Base-by-base conservation (phyloP, 2,888 invertebrate species). In the Spodoptera picta region DNA sequence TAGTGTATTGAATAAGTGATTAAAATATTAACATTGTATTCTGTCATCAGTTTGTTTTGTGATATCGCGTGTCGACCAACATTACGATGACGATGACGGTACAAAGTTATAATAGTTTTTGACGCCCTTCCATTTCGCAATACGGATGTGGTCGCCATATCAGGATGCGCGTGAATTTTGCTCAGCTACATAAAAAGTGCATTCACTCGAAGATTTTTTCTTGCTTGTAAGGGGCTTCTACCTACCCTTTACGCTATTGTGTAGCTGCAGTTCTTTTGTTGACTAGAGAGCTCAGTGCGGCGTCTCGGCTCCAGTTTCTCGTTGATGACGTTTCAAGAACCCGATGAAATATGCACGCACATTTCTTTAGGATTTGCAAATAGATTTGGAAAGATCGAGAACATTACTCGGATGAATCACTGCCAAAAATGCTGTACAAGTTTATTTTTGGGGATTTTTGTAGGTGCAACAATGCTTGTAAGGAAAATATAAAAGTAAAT, bases 221-320 rank as follows among this genome's bases (percentile, higher is more conserved):
- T 23, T 49, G 51, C 27, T 23, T 62, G 47, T 57, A 64, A 71
- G 58, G 49, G 70, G 49, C 53, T 59, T 27, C 27, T 65, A 60
- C 65, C 52, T 70, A 56, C 50, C 56, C 59, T 50, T 48, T 56
- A 44, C 19, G 36, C 53, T 41, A 70, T 70, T 75, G 71, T 55
- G 48, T 58, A 58, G 62, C 43, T 56, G 44, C 55, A 69, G 46
- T 27, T 53, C 65, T 46, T 71, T 72, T 72, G 71, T 72, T 72
- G 36, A 42, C 42, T 14, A 45, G 56, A 64, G 55, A 60, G 50
- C 56, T 72, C 57, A 54, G 56, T 56, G 47, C 48, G 10, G 41
- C 23, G 51, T 50, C 46, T 53, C 36, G 49, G 46, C 23, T 50
- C 23, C 58, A 44, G 24, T 45, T 48, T 63, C 52, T 41, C 12